Conservation (phyloP, 2,888 invertebrate species). For the Silvanus unidentatus region DNA sequence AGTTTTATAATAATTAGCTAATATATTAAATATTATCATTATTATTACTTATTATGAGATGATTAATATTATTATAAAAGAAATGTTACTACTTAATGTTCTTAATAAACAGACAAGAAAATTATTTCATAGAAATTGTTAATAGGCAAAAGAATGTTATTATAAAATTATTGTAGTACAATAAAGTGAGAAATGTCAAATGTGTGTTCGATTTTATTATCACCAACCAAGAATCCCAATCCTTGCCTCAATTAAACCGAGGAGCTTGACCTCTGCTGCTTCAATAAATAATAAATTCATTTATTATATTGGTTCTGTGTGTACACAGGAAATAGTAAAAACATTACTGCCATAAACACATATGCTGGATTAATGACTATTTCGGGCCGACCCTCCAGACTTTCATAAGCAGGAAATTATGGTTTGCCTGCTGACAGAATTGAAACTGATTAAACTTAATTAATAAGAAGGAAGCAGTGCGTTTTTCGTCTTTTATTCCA, state of each 20-base stretch:
- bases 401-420: too few relatives aligned
- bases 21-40: constrained; percentile 24
- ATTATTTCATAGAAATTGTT: constrained; percentile 39
- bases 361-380: too few relatives aligned
- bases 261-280: too few relatives aligned
- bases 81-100: constrained; percentile 32
- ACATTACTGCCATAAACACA: too few relatives aligned
- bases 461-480: too few relatives aligned
- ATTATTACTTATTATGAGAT: not conserved
- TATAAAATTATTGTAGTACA: constrained; percentile 36
- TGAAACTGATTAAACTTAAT: too few relatives aligned
- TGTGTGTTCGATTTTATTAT: constrained; percentile 3
- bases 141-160: constrained; percentile 35
- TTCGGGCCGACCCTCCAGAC: too few relatives aligned
- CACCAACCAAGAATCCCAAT: not conserved
- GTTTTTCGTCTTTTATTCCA: too few relatives aligned
- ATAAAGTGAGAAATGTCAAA: constrained; percentile 22
- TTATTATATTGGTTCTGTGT: too few relatives aligned
- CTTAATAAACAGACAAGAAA: constrained; percentile 17
- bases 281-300: too few relatives aligned
- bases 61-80: constrained; percentile 8
- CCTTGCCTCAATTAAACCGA: constrained; percentile 8
- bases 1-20: constrained; percentile 39
- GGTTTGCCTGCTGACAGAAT: too few relatives aligned
- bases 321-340: too few relatives aligned